These are phyloP conservation scores for Ischnus inquisitorius DNA, from an alignment of 2,888 invertebrate genomes.

Conservation along the genomic window DNA sequence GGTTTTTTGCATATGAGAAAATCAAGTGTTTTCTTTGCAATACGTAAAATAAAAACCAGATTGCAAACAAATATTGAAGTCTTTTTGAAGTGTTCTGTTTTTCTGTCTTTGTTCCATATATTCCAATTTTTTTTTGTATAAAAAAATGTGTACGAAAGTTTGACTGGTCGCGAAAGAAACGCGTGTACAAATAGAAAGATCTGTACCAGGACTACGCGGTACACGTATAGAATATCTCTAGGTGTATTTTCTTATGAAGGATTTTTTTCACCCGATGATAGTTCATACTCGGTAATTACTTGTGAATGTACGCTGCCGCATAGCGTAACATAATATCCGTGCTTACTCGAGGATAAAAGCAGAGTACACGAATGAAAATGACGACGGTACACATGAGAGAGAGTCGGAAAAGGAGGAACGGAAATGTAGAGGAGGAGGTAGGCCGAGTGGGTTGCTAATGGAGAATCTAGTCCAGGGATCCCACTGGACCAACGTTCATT, in stretches of 20 bases:
- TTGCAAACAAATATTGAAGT: not conserved
- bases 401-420: slow-evolving; percentile 18
- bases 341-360: slow-evolving; percentile 3
- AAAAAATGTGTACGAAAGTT: not conserved
- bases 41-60: not conserved
- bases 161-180: not conserved
- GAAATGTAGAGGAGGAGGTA: slow-evolving; percentile 50
- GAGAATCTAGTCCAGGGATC: slow-evolving; percentile 59
- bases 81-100: too few relatives aligned
- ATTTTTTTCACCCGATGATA: not conserved
- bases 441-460: slow-evolving; percentile 62
- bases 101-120: too few relatives aligned
- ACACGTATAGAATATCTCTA: not conserved
- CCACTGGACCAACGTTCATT: slow-evolving; percentile 66
- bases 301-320: not conserved
- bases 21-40: too few relatives aligned
- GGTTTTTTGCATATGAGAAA: too few relatives aligned
- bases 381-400: slow-evolving; percentile 11
- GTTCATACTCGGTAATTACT: not conserved
- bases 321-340: not conserved
- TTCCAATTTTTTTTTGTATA: not conserved
- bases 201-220: too few relatives aligned
- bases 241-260: not conserved
- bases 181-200: too few relatives aligned
- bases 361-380: slow-evolving; percentile 24